These are phyloP conservation scores for Bombus turneri DNA, from an alignment of 1,140 invertebrate genomes.

Conservation along the genomic window DNA sequence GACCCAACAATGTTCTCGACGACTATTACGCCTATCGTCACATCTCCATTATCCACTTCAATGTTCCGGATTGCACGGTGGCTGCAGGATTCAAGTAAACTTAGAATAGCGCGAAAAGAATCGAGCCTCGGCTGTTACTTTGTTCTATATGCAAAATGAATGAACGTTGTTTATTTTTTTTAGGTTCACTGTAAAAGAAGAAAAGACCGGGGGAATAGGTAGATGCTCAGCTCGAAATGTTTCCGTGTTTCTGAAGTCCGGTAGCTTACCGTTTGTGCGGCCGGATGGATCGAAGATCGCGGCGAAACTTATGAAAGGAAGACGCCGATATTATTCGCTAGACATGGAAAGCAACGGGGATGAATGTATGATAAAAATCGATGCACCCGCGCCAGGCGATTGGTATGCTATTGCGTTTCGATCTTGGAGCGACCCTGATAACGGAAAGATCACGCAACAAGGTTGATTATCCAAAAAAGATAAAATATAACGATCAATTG, in stretches of 20 bases:
- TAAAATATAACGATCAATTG: no score
- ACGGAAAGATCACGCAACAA: conserved; percentile 88
- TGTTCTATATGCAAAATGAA: background rate
- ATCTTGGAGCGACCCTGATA: conserved; percentile 87
- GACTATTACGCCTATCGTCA: conserved; percentile 79
- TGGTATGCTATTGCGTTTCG: conserved; percentile 92
- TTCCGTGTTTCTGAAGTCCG: conserved; percentile 87
- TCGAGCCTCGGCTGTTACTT: no score
- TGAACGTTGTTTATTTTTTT: background rate
- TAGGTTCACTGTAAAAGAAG: conserved; percentile 78
- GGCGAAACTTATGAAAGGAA: conserved; percentile 84
- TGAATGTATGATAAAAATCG: conserved; percentile 83
- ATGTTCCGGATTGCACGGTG: conserved; percentile 75
- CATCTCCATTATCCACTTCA: conserved; percentile 79
- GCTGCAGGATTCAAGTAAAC: conserved; percentile 78
- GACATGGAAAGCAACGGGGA: conserved; percentile 82
- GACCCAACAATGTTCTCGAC: conserved; percentile 73
- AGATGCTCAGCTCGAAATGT: conserved; percentile 84
- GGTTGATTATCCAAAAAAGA: conserved; percentile 79
- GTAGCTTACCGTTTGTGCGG: conserved; percentile 89
- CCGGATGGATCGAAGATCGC: conserved; percentile 89
- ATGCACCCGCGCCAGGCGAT: conserved; percentile 87
- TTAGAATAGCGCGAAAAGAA: background rate
- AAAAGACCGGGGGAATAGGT: conserved; percentile 76
- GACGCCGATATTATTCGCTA: conserved; percentile 76